Percentiles rank a stretch among this genome's conserved stretches.
Conservation (phyloP, 2,888 invertebrate species). For the Eustalomyia histrio region DNA sequence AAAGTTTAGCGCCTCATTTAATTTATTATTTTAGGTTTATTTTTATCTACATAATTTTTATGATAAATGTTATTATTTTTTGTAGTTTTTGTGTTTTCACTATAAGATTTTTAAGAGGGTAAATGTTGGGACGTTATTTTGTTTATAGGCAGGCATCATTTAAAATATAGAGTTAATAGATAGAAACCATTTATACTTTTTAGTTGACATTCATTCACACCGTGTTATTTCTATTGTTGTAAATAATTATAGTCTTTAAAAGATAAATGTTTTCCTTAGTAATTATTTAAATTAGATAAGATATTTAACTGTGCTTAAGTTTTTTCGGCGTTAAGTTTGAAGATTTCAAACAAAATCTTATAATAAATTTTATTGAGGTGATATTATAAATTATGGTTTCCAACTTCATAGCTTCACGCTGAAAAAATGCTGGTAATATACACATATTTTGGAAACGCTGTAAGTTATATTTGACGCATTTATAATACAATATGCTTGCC, state of each 20-base stretch:
- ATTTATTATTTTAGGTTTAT: conserved; percentile 11
- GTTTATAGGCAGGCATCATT: not conserved
- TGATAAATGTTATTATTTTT: conserved; percentile 9
- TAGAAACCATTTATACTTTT: not conserved
- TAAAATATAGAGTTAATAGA: no score
- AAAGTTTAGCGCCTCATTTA: conserved; percentile 17
- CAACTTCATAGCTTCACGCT: no score
- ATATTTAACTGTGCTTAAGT: conserved; percentile 26
- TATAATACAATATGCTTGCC: no score
- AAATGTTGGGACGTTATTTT: conserved; percentile 4
- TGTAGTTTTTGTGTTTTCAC: not conserved
- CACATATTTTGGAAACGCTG: no score
- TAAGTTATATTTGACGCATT: no score
- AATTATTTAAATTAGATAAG: conserved; percentile 42
- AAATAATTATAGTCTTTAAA: conserved; percentile 38
- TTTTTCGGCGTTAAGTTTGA: conserved; percentile 41
- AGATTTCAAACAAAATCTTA: not conserved
- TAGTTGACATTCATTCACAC: conserved; percentile 17
- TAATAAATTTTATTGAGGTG: no score
- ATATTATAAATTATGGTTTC: no score
- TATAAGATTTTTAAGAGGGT: not conserved
- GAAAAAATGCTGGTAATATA: no score
- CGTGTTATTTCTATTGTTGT: not conserved
- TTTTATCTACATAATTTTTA: not conserved
- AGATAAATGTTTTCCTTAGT: conserved; percentile 44